A percentile compares a stretch with the other conserved stretches of the same genome.
phyloP scores from a whole-genome alignment of 2,888 invertebrate genomes.

The Trisateles emortualis region DNA sequence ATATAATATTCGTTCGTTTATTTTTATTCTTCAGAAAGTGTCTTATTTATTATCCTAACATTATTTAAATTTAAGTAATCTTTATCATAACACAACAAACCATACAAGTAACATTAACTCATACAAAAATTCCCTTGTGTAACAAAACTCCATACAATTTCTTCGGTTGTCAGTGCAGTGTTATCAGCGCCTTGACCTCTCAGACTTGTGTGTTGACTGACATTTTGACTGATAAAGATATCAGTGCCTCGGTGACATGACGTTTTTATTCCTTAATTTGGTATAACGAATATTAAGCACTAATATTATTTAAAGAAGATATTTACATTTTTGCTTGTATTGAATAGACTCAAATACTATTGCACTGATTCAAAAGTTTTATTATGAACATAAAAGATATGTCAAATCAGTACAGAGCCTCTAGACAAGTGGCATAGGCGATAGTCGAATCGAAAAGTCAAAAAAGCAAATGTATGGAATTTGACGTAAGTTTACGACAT shows the following conservation, averaged over 20 bases:
- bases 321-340: no score
- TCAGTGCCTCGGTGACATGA: slow-evolving; percentile 16
- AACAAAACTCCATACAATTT: slow-evolving; percentile 29
- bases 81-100: background rate
- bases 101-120: background rate
- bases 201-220: slow-evolving; percentile 33
- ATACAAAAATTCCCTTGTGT: slow-evolving; percentile 27
- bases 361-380: no score
- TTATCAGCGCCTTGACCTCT: slow-evolving; percentile 48
- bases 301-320: slow-evolving; percentile 6
- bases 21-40: background rate
- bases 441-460: no score
- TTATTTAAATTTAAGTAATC: background rate
- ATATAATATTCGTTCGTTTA: no score
- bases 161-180: slow-evolving; percentile 25
- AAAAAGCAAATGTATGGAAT: no score
- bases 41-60: no score
- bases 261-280: background rate
- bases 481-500: no score
- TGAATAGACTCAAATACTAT: no score
- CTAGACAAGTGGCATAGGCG: no score
- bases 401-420: no score
- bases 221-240: slow-evolving; percentile 36
- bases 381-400: no score
- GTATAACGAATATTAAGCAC: background rate